These are phyloP conservation scores for Axis porcinus DNA, from an alignment of 2,113 vertebrate species.

Conservation along the genomic window DNA sequence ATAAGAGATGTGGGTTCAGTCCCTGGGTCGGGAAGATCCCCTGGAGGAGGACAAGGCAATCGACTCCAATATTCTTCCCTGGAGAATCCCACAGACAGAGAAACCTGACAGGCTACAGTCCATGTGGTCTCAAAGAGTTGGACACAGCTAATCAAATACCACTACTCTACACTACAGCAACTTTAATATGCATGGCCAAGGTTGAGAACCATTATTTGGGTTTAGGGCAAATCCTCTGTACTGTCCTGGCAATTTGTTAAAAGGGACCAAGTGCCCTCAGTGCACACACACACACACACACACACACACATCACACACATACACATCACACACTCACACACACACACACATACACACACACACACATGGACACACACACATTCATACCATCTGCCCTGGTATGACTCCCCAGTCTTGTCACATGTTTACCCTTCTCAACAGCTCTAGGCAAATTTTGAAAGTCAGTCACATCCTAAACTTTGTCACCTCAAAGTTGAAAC, in stretches of 20 bases:
- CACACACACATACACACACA: not conserved
- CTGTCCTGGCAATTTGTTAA: not conserved
- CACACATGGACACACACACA: not conserved
- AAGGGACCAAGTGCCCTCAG: not conserved
- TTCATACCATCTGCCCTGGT: too few species aligned
- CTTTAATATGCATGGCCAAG: not conserved
- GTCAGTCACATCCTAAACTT: not conserved
- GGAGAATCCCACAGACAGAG: not conserved
- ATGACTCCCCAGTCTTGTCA: rapidly evolving
- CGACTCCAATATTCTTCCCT: not conserved
- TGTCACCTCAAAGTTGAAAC: not conserved
- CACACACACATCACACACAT: rapidly evolving
- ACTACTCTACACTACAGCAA: not conserved
- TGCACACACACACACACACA: rapidly evolving
- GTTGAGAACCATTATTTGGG: not conserved
- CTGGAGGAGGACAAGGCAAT: not conserved
- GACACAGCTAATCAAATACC: not conserved
- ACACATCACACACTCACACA: not conserved
- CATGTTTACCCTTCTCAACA: not conserved
- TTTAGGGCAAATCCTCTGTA: not conserved
- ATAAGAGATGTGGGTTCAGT: not conserved
- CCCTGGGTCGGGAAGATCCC: not conserved
- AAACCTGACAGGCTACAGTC: not conserved
- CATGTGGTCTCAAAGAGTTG: not conserved
- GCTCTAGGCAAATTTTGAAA: not conserved